phyloP scores from a whole-genome alignment of 2,888 invertebrate genomes.

The Eupithecia centaureata region DNA sequence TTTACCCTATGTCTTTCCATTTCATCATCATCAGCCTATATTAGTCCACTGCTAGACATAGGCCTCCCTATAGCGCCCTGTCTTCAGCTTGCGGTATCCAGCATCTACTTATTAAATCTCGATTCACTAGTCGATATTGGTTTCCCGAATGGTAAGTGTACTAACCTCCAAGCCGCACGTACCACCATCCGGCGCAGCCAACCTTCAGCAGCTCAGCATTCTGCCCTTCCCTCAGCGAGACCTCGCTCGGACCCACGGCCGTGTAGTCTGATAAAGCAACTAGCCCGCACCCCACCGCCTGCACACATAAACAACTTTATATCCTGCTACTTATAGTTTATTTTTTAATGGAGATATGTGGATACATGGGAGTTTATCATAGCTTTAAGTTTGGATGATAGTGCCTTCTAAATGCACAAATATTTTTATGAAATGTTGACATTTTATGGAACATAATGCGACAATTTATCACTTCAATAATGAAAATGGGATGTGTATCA shows the following conservation, averaged over 20 bases:
- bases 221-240: conserved; percentile 95
- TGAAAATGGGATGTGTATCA: background rate
- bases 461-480: background rate
- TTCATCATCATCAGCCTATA: too few relatives aligned
- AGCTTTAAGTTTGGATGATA: background rate
- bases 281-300: conserved; percentile 90
- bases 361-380: background rate
- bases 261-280: conserved; percentile 96
- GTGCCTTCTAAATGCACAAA: background rate
- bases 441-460: background rate
- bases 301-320: conserved; percentile 36
- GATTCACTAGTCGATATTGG: too few relatives aligned
- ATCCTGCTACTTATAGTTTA: background rate
- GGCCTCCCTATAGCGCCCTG: too few relatives aligned
- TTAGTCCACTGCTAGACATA: too few relatives aligned
- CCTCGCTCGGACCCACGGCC: conserved; percentile 95
- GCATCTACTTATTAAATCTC: too few relatives aligned
- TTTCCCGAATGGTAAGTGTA: conserved; percentile 19
- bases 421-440: background rate
- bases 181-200: conserved; percentile 99
- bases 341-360: background rate
- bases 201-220: conserved; percentile 94
- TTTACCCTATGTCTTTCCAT: too few relatives aligned
- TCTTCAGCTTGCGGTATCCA: too few relatives aligned
- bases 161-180: conserved; percentile 92